Evolutionary conservation across 2,113 vertebrate species (phyloP), one percentile per base, ranked within the genome.

Genomic region (Hymenochirus boettgeri): DNA sequence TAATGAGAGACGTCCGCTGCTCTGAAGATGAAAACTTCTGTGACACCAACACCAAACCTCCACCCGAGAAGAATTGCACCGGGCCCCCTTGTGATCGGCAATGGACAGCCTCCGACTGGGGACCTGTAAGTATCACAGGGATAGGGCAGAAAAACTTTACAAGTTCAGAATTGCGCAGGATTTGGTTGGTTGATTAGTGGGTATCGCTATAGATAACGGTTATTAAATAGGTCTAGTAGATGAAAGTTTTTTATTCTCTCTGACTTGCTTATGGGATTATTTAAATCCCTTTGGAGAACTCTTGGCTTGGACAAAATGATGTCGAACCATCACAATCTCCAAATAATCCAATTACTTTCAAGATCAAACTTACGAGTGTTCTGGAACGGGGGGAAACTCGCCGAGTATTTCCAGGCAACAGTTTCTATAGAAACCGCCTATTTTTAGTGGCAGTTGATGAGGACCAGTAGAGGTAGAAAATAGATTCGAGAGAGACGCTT

Each of bases 61-160:
- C 84, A 0, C 81, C 82, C 0, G 59, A 87, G 74, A 96, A 97
- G 73, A 94, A 97, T 81, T 99, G 96, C 83, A 93, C 91, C 0
- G 96, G 96, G 0, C 90, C 92, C 0, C n/a, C 96, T 50, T 99
- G 96, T 0, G 94, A 97, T 73, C 90, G 95, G 12, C 95, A 93
- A 24, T 99, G 96, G 96, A 98, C 94, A 0, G 88, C 92, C 50
- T 99, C 95, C 0, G 94, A 98, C 75, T 99, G 96, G 96, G 96
- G 94, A 15, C 95, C 95, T 55, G 96, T 98, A 83, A 93, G 92
- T 72, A 45, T 7, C n/a, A n/a, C n/a, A n/a, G n/a, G n/a, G n/a
- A n/a, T n/a, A n/a, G n/a, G n/a, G n/a, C n/a, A n/a, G n/a, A n/a
- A n/a, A n/a, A n/a, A n/a, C n/a, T n/a, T n/a, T n/a, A n/a, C n/a